Percentiles rank a stretch among this genome's conserved stretches.
phyloP scores from a whole-genome alignment of 53 echinoderm and acorn worm species.

The Henricia sp. region DNA sequence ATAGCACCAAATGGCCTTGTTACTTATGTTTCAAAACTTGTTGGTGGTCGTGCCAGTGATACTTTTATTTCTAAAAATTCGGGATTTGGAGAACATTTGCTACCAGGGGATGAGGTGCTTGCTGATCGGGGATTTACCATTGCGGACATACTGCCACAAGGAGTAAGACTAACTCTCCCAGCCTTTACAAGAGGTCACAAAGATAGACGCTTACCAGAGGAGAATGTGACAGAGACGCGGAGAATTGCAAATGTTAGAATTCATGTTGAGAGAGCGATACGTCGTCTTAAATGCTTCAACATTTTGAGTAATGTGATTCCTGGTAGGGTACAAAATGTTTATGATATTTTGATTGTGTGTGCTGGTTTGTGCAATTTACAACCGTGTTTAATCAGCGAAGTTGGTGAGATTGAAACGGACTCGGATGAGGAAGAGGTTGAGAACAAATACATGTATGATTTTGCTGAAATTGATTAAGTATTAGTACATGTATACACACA shows the following conservation, averaged over 20 bases:
- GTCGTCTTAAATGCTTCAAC: constrained; percentile 62
- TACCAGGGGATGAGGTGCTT: constrained; percentile 72
- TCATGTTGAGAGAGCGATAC: constrained; percentile 70
- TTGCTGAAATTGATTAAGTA: no score
- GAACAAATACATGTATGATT: no score
- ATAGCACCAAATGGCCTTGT: constrained; percentile 72
- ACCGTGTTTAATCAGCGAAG: constrained; percentile 16
- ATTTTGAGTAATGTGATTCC: constrained; percentile 59
- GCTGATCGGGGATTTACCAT: constrained; percentile 65
- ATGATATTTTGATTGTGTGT: constrained; percentile 57
- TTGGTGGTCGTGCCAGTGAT: constrained; percentile 62
- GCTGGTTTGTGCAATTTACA: constrained; percentile 64
- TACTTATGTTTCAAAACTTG: constrained; percentile 64
- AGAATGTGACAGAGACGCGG: constrained; percentile 38
- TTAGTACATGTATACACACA: no score
- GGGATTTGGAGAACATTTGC: constrained; percentile 35
- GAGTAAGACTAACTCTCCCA: constrained; percentile 61
- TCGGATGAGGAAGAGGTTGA: constrained; percentile 1
- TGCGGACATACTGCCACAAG: constrained; percentile 39
- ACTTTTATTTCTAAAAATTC: constrained; percentile 49
- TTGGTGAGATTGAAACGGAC: no score
- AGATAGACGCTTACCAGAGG: constrained; percentile 37
- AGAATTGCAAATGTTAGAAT: constrained; percentile 66
- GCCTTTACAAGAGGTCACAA: constrained; percentile 52
- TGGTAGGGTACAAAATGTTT: constrained; percentile 35